These are phyloP conservation scores for Leucophenga maculata DNA, from an alignment of 2,888 invertebrate genomes.

Conservation along the genomic window DNA sequence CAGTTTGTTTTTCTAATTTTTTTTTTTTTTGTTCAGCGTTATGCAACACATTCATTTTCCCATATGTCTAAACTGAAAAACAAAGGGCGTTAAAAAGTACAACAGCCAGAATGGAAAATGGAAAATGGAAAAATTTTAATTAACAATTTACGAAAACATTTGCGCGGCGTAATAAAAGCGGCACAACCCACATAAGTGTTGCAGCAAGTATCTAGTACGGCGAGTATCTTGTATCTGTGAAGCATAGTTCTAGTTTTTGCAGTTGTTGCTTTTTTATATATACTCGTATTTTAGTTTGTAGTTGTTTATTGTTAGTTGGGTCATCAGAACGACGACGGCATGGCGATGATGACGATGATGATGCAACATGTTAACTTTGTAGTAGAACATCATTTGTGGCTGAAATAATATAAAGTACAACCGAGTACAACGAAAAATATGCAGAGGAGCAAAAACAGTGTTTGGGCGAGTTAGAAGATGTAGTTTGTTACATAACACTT, in stretches of 20 bases:
- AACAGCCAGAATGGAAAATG: neutral
- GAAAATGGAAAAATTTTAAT: constrained; percentile 6
- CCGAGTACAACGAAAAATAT: too few species aligned
- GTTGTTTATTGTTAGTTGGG: too few species aligned
- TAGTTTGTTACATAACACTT: neutral
- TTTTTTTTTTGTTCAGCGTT: neutral
- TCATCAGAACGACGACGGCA: too few species aligned
- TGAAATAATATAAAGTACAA: neutral
- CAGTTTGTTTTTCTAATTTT: neutral
- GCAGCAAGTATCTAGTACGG: neutral
- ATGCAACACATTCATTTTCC: neutral
- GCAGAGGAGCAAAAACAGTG: too few species aligned
- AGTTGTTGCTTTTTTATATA: too few species aligned
- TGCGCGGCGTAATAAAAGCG: constrained; percentile 14
- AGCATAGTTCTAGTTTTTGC: too few species aligned
- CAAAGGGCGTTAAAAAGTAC: too few species aligned
- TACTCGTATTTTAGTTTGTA: too few species aligned
- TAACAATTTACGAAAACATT: constrained; percentile 16
- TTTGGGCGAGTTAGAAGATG: neutral
- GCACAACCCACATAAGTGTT: constrained; percentile 10
- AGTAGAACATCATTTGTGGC: constrained; percentile 1
- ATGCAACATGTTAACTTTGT: neutral
- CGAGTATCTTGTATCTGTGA: neutral
- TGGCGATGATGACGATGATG: constrained; percentile 2
- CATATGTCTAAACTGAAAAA: neutral